These are phyloP conservation scores for Lacanobia wlatinum DNA, from an alignment of 2,888 invertebrate species.

Conservation along the genomic window DNA sequence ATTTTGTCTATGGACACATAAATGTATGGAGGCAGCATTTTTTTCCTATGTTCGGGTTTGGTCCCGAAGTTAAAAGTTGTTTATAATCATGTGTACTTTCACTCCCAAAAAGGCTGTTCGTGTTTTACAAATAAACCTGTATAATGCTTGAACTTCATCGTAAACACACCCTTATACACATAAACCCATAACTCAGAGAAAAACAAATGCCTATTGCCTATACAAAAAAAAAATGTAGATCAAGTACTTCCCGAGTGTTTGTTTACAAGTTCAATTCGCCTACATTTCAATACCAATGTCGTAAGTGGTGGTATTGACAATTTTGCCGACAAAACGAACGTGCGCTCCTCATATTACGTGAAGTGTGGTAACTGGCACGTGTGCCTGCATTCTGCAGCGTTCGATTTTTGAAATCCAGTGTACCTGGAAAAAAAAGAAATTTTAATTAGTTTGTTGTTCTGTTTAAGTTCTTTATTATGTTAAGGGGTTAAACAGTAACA, in stretches of 20 bases:
- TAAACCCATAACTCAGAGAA: background rate
- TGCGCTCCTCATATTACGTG: slow-evolving; percentile 53
- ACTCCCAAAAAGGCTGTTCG: too few relatives aligned
- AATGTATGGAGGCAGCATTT: too few relatives aligned
- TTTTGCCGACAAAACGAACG: slow-evolving; percentile 54
- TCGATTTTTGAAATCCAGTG: slow-evolving; percentile 41
- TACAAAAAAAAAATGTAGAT: slow-evolving; percentile 29
- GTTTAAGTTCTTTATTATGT: background rate
- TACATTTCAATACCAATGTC: slow-evolving; percentile 32
- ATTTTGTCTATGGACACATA: too few relatives aligned
- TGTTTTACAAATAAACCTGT: too few relatives aligned
- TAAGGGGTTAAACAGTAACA: too few relatives aligned
- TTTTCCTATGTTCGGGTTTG: too few relatives aligned
- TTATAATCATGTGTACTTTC: too few relatives aligned
- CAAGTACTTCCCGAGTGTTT: slow-evolving; percentile 41
- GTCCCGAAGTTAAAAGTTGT: too few relatives aligned
- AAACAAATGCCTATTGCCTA: slow-evolving; percentile 25
- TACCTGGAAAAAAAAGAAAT: slow-evolving; percentile 61
- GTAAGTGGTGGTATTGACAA: slow-evolving; percentile 30
- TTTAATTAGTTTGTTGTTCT: slow-evolving; percentile 7
- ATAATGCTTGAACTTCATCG: background rate
- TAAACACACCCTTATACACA: background rate
- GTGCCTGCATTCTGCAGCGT: slow-evolving; percentile 52
- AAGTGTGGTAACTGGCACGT: slow-evolving; percentile 58
- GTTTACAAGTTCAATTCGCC: slow-evolving; percentile 49